Evolutionary conservation across 2,888 invertebrate species (phyloP), one percentile per base, ranked within the genome.

Genomic region (Prosapia bicincta): DNA sequence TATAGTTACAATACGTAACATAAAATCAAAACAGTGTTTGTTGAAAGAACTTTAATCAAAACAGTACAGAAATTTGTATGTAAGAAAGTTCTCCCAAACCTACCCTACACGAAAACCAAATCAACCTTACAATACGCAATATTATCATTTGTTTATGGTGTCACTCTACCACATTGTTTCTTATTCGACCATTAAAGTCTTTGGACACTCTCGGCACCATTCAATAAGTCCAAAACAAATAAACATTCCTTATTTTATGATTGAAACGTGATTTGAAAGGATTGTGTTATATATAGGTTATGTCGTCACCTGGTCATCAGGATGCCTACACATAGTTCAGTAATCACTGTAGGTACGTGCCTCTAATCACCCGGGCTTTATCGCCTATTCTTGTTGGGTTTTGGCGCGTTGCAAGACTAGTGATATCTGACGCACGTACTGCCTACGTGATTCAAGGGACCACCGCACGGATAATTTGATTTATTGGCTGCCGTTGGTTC

Each of bases 381-480:
- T 54, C 54, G 13, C 54, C 54, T 54, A 54, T 54, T 54, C 54
- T 54, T 54, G 54, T 54, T 54, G n/a, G 20, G 54, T 54, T 54
- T 54, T 54, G 54, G 54, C 54, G 54, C 54, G 20, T 54, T 54
- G 54, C 54, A 54, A 20, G 54, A 54, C 20, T n/a, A 38, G 54
- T 54, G 54, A 54, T 54, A 54, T 54, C 54, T 54, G 7, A n/a
- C 20, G n/a, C 54, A 54, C 54, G 54, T 54, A 54, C 20, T 1
- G 1, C 6, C 54, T 54, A 54, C 54, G 54, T 54, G 54, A 54
- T 20, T n/a, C 20, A 54, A 2, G 0, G 54, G 54, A 54, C 54
- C 54, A 25, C 71, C 71, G 71, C 38, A 54, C n/a, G n/a, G 54
- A 65, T 43, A 9, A 20, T 54, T 54, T 43, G 54, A 54, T 54